phyloP scores from a whole-genome alignment of 1,140 invertebrate genomes.

The Melipona quadrifasciata region DNA sequence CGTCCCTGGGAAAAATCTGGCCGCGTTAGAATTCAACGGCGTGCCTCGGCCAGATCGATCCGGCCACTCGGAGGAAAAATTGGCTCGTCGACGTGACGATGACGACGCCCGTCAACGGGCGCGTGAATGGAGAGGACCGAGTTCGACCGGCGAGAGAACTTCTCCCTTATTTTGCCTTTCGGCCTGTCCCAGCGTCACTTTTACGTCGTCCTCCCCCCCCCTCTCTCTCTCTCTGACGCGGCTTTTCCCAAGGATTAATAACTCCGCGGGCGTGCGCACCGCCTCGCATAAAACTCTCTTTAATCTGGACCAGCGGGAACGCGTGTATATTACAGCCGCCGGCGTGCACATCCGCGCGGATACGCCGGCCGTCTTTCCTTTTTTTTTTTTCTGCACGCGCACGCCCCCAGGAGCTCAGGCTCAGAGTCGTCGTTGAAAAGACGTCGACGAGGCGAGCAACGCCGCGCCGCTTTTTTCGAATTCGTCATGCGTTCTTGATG shows the following conservation, averaged over 20 bases:
- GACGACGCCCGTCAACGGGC: neutral
- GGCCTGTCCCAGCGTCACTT: constrained; percentile 1
- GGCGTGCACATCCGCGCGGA: constrained; percentile 14
- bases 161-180: neutral
- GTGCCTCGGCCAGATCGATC: constrained; percentile 32
- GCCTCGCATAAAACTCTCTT: constrained; percentile 70
- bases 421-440: neutral
- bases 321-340: constrained; percentile 58
- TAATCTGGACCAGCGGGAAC: constrained; percentile 68
- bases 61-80: constrained; percentile 42
- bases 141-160: constrained; percentile 16
- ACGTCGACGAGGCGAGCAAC: neutral
- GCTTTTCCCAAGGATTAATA: constrained; percentile 70
- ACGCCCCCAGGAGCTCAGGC: neutral
- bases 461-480: neutral
- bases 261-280: constrained; percentile 51
- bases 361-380: neutral
- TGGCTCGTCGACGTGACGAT: constrained; percentile 23
- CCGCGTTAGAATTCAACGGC: constrained; percentile 6
- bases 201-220: neutral
- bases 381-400: neutral
- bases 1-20: constrained; percentile 8
- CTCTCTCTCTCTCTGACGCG: neutral
- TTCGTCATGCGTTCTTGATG: neutral
- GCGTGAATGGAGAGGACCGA: neutral